Evolutionary conservation across 2,888 invertebrate species (phyloP).

Genomic region (Volucella inanis): DNA sequence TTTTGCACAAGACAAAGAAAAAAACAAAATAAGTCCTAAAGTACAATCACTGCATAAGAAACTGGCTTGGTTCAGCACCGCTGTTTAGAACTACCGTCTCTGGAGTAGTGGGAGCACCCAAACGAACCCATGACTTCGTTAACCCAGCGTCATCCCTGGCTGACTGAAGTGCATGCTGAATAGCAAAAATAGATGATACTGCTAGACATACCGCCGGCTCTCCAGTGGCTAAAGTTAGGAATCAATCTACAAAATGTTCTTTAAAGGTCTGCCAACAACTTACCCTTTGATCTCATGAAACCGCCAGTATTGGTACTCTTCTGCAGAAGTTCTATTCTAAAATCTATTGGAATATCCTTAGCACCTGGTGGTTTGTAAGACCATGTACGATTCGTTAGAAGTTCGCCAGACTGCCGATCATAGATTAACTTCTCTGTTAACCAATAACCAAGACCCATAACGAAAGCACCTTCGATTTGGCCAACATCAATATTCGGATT

Average conservation of each 20-base stretch:
- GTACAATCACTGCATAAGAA: slow-evolving; percentile 22
- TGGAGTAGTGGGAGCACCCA: slow-evolving; percentile 81
- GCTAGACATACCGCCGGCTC: slow-evolving; percentile 86
- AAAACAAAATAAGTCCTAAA: not conserved
- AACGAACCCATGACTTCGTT: slow-evolving; percentile 79
- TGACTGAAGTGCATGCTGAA: slow-evolving; percentile 87
- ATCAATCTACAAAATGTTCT: not conserved
- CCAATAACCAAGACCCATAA: slow-evolving; percentile 91
- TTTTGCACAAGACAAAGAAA: not conserved
- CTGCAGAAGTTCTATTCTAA: slow-evolving; percentile 87
- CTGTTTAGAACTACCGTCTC: slow-evolving; percentile 79
- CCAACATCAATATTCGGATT: slow-evolving; percentile 90
- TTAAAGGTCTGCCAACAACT: not conserved
- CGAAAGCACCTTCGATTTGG: slow-evolving; percentile 92
- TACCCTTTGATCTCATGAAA: slow-evolving; percentile 90
- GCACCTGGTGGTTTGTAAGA: slow-evolving; percentile 91
- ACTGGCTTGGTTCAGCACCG: slow-evolving; percentile 76
- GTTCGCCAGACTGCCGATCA: slow-evolving; percentile 86
- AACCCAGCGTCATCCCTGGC: slow-evolving; percentile 87
- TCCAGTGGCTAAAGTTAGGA: slow-evolving; percentile 84
- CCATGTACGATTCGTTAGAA: slow-evolving; percentile 92
- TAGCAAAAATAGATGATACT: slow-evolving; percentile 85
- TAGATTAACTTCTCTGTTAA: slow-evolving; percentile 88
- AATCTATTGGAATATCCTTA: slow-evolving; percentile 91
- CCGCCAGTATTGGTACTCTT: slow-evolving; percentile 87